A percentile compares a stretch with the other conserved stretches of the same genome.
phyloP scores from a whole-genome alignment of 1,140 invertebrate species.

The Helicorthomorpha holstii region DNA sequence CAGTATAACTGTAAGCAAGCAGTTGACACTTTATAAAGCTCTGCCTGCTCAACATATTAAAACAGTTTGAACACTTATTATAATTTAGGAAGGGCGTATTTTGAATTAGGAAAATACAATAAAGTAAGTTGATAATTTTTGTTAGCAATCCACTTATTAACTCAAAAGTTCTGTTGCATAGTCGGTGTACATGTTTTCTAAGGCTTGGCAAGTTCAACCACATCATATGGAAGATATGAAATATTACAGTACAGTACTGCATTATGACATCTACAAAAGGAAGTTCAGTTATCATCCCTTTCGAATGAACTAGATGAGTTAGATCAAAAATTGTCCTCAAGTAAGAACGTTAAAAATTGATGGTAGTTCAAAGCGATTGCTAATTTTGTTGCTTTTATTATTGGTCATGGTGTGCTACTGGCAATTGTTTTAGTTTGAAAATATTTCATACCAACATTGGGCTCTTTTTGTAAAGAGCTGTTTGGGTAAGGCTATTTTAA shows the following conservation, averaged over 20 bases:
- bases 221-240: conserved; percentile 79
- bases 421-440: conserved; percentile 93
- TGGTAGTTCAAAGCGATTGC: too few relatives aligned
- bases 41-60: conserved; percentile 65
- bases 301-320: conserved; percentile 51
- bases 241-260: conserved; percentile 89
- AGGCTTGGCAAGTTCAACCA: conserved; percentile 66
- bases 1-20: conserved; percentile 73
- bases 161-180: too few relatives aligned
- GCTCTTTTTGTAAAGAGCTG: conserved; percentile 93
- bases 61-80: conserved; percentile 85
- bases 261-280: conserved; percentile 89
- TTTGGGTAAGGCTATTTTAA: conserved; percentile 41
- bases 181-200: conserved; percentile 26
- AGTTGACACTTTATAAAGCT: conserved; percentile 54
- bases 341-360: too few relatives aligned
- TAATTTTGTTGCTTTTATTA: background rate
- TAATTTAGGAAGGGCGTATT: conserved; percentile 74
- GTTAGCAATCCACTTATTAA: too few relatives aligned
- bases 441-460: conserved; percentile 96
- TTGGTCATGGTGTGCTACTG: conserved; percentile 79
- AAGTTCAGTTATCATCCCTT: conserved; percentile 71
- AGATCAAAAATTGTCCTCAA: conserved; percentile 26
- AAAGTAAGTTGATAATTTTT: conserved; percentile 55
- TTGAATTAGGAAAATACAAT: conserved; percentile 85